phyloP scores from a whole-genome alignment of 1,140 invertebrate species.

The Propsilocerus akamusi region DNA sequence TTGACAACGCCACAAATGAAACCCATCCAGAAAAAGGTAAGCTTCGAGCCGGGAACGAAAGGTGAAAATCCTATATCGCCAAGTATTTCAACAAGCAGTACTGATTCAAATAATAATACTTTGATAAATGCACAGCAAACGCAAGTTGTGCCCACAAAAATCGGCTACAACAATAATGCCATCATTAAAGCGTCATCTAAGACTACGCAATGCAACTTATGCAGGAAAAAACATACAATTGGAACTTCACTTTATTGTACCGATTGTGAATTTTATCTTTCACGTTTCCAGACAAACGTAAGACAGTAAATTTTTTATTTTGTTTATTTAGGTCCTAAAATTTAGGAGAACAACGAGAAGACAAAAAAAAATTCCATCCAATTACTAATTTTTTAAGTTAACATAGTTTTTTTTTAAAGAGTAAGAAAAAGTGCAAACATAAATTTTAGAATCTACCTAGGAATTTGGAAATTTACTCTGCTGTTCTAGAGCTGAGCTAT shows the following conservation, averaged over 20 bases:
- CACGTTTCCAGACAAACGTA: conserved; percentile 47
- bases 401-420: too few relatives aligned
- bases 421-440: conserved; percentile 1
- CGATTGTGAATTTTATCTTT: conserved; percentile 85
- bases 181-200: conserved; percentile 30
- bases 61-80: conserved; percentile 30
- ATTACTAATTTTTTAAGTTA: too few relatives aligned
- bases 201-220: conserved; percentile 52
- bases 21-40: conserved; percentile 39
- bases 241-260: conserved; percentile 62
- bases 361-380: background rate
- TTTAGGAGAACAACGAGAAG: background rate
- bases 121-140: conserved; percentile 12
- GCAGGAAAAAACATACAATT: conserved; percentile 58
- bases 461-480: background rate
- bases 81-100: conserved; percentile 27
- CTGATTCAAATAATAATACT: conserved; percentile 11
- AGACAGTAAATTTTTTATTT: background rate
- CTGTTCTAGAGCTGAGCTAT: background rate
- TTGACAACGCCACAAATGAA: conserved; percentile 6
- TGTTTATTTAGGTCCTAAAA: background rate
- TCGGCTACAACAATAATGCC: conserved; percentile 18
- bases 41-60: conserved; percentile 45
- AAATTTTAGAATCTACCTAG: background rate
- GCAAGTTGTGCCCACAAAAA: conserved; percentile 9